Conservation (phyloP, 92 coral and sea anemone species). For the Phenganax subtilis region DNA sequence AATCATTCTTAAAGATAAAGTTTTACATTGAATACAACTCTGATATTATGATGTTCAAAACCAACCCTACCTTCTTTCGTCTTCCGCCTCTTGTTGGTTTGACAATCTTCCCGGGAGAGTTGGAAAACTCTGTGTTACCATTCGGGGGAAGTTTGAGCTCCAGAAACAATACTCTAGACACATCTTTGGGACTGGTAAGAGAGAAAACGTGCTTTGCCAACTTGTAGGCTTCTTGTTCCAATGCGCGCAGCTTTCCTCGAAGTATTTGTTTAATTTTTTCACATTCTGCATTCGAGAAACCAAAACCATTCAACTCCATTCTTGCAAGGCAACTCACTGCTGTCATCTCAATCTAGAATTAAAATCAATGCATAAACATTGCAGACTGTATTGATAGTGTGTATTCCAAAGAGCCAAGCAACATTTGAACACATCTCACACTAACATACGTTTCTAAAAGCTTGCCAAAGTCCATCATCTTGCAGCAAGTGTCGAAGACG, state of each 20-base stretch:
- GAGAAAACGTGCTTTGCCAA: conserved; percentile 88
- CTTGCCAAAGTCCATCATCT: conserved; percentile 59
- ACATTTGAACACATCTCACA: neutral
- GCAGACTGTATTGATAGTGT: too few species aligned
- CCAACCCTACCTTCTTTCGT: conserved; percentile 13
- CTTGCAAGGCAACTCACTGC: conserved; percentile 75
- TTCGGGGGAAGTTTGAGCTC: conserved; percentile 87
- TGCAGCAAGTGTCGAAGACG: conserved; percentile 56
- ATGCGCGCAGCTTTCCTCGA: conserved; percentile 73
- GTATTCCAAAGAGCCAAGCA: too few species aligned
- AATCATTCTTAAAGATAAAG: too few species aligned
- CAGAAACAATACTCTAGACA: conserved; percentile 65
- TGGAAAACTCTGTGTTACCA: conserved; percentile 62
- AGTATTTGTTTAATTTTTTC: conserved; percentile 80
- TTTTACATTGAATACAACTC: too few species aligned
- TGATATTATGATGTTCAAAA: too few species aligned
- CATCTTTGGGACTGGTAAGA: conserved; percentile 53
- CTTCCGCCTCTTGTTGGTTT: conserved; percentile 49
- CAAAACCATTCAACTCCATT: conserved; percentile 94
- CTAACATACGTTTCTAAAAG: conserved; percentile 64
- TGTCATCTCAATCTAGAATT: conserved; percentile 80
- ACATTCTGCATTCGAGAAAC: conserved; percentile 83
- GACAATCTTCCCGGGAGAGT: conserved; percentile 37
- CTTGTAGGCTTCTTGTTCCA: conserved; percentile 86
- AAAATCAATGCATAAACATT: too few species aligned